Conservation (phyloP, 2,113 vertebrate species). For the Physeter macrocephalus region DNA sequence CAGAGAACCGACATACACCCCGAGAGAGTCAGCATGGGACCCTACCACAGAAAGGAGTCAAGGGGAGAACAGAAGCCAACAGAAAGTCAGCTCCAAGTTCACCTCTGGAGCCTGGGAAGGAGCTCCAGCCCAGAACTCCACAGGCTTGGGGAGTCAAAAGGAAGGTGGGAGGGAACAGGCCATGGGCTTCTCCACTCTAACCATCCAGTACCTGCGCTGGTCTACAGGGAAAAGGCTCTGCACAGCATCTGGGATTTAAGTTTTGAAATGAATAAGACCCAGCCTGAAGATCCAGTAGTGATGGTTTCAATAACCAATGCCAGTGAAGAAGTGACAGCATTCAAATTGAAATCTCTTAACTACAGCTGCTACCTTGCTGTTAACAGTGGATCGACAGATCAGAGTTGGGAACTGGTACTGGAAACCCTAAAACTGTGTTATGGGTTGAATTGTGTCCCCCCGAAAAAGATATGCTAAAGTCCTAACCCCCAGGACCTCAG, state of each 20-base stretch:
- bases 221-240: not conserved
- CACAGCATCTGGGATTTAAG: not conserved
- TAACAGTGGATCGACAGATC: rapidly evolving
- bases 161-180: rapidly evolving
- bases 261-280: not conserved
- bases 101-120: rapidly evolving
- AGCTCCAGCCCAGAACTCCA: rapidly evolving
- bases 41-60: not conserved
- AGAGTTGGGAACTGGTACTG: not conserved
- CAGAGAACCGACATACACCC: not conserved
- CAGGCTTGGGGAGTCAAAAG: rapidly evolving
- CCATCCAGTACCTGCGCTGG: rapidly evolving
- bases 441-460: not conserved
- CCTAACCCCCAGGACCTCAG: not conserved
- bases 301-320: not conserved
- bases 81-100: not conserved
- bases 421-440: not conserved
- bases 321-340: too few species aligned
- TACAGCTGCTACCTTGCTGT: rapidly evolving
- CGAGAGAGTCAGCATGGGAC: not conserved
- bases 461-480: too few species aligned
- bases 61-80: not conserved
- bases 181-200: rapidly evolving
- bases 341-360: not conserved
- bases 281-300: not conserved